These are phyloP conservation scores for Proteles cristata DNA, from an alignment of 2,113 vertebrate genomes.

Conservation along the genomic window DNA sequence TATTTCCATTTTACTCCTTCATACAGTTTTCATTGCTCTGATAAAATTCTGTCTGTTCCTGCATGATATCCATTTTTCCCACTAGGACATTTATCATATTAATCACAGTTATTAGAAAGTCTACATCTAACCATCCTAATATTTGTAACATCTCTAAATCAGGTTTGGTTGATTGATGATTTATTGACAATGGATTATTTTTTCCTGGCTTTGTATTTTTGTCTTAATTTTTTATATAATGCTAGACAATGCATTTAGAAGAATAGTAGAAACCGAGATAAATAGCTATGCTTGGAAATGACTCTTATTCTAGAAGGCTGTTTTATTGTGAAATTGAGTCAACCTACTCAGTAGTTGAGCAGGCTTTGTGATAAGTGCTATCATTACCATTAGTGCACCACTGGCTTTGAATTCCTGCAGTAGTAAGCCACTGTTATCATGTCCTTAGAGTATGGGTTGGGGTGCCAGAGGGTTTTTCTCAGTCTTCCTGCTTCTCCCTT, in stretches of 20 bases:
- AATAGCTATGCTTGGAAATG: background rate
- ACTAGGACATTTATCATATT: slow-evolving; percentile 6
- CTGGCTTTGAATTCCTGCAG: background rate
- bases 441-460: background rate
- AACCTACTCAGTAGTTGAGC: background rate
- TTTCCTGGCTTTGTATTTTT: slow-evolving; percentile 16
- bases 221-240: slow-evolving; percentile 25
- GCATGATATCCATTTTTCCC: background rate
- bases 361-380: slow-evolving; percentile 23
- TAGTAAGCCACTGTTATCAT: background rate
- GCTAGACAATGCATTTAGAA: slow-evolving; percentile 21
- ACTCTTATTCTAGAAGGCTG: background rate
- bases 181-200: slow-evolving; percentile 1
- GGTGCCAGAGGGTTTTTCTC: background rate
- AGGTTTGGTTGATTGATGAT: background rate
- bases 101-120: slow-evolving; percentile 44
- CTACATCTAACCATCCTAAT: background rate
- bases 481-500: background rate
- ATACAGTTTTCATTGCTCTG: background rate
- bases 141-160: slow-evolving; percentile 2
- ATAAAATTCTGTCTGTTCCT: background rate
- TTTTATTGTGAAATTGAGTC: slow-evolving; percentile 36
- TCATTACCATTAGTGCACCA: background rate
- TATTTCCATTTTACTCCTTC: slow-evolving; percentile 16
- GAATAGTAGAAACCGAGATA: background rate